Conservation (phyloP, 2,888 invertebrate genomes). For the Punctoribates punctum region DNA sequence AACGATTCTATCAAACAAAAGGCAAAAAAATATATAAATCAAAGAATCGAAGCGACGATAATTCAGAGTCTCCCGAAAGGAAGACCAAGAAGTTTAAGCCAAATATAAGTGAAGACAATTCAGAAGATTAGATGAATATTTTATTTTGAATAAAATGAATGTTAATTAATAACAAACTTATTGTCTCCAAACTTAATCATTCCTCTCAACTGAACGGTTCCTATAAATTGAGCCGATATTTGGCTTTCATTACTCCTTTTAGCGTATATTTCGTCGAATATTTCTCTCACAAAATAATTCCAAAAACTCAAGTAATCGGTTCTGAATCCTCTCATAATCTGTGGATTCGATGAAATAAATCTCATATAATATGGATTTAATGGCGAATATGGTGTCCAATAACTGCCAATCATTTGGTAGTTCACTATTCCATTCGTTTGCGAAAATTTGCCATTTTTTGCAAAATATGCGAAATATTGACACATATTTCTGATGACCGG, state of each 20-base stretch:
- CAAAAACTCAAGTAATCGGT: conserved; percentile 21
- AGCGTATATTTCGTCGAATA: background rate
- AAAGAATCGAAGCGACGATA: no score
- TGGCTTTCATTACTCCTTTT: conserved; percentile 6
- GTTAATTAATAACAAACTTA: conserved; percentile 1
- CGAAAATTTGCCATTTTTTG: background rate
- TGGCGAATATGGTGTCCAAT: conserved; percentile 13
- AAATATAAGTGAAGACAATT: background rate
- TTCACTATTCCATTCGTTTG: background rate
- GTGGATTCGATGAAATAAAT: background rate
- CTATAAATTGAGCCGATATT: conserved; percentile 31
- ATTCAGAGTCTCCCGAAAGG: background rate
- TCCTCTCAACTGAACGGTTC: conserved; percentile 21
- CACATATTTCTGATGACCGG: conserved; percentile 19
- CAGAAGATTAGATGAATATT: background rate
- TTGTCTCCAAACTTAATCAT: conserved; percentile 32
- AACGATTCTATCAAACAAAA: background rate
- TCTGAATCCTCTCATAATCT: conserved; percentile 16
- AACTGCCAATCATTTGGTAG: background rate
- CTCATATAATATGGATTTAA: conserved; percentile 25
- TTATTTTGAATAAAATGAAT: background rate
- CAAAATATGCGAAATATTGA: conserved; percentile 24
- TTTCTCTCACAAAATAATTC: conserved; percentile 22
- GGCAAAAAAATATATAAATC: no score
- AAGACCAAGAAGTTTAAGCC: background rate